Base-by-base conservation (phyloP, 2,888 invertebrate genomes). In the Agriopis marginaria region DNA sequence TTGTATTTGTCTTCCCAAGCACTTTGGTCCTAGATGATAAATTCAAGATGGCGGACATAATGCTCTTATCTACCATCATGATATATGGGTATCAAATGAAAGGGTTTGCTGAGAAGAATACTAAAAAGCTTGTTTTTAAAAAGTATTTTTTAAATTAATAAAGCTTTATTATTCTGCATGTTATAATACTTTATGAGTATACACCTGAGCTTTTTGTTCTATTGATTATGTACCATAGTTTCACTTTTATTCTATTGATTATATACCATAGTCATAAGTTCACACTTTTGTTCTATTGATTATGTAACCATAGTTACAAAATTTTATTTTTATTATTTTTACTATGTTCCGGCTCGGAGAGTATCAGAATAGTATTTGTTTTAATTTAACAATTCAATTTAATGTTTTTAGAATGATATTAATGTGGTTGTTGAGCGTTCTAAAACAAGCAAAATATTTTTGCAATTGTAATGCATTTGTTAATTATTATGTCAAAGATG, bases 391-490 rank as follows among this genome's bases (percentile, higher is more conserved):
- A 58, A 59, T 42, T 14, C 56, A 51, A 50, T 49, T 23, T 64
- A 53, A 39, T 44, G n/a, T 51, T 23, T 45, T 59, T 47, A 54
- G 39, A 54, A 8, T 49, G 47, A n/a, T 44, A 9, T 53, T 23
- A 10, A n/a, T 56, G 56, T 55, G 55, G 42, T 58, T 55, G 55
- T 55, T 45, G 14, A 55, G 44, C 45, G 23, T 58, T 62, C 39
- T 59, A 42, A 51, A 56, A 59, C 42, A 11, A 5, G 54, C 75
- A 77, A 80, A 82, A 81, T 82, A 80, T 88, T 87, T 86, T 86
- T 86, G 86, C 84, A 85, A 82, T 78, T 80, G 78, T 80, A 80
- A 80, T 87, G 88, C 85, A 89, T 89, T 89, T 89, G 89, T 90
- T 90, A 81, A 84, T 84, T 82, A 81, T 85, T 82, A 82, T 85